These are phyloP conservation scores for Ridgeia piscesae DNA, from an alignment of 1,140 invertebrate species.

Conservation along the genomic window DNA sequence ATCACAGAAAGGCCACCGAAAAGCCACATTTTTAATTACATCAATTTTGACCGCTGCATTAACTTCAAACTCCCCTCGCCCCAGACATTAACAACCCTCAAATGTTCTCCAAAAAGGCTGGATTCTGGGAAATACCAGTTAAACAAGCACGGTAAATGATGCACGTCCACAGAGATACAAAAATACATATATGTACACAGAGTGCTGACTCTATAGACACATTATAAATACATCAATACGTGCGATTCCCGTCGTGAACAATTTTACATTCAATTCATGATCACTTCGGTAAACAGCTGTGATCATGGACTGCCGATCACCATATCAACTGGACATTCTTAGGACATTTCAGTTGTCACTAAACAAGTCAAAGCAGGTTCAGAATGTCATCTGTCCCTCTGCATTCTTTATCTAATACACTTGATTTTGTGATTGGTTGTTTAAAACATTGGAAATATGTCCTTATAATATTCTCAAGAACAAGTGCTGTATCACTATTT, in stretches of 20 bases:
- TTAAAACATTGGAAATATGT: not conserved
- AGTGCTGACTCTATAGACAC: not conserved
- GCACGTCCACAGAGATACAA: not conserved
- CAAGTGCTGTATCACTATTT: not conserved
- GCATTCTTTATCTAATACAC: not conserved
- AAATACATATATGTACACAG: not conserved
- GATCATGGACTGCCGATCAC: not conserved
- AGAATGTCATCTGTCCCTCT: not conserved
- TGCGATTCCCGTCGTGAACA: not conserved
- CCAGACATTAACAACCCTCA: not conserved
- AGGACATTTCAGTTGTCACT: not conserved
- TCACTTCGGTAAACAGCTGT: not conserved
- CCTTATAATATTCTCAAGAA: not conserved
- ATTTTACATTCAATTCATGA: not conserved
- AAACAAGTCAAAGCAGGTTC: not conserved
- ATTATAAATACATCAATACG: not conserved
- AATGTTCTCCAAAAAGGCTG: not conserved
- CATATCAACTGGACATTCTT: not conserved
- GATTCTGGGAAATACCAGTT: not conserved
- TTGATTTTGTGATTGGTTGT: not conserved
- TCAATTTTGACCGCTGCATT: not conserved
- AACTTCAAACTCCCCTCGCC: not conserved
- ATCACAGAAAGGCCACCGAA: not conserved
- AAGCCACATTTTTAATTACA: too few species aligned
- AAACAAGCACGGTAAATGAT: not conserved